Base-by-base conservation (phyloP, 2,797 vertebrate species). In the Buceros bicornis region DNA sequence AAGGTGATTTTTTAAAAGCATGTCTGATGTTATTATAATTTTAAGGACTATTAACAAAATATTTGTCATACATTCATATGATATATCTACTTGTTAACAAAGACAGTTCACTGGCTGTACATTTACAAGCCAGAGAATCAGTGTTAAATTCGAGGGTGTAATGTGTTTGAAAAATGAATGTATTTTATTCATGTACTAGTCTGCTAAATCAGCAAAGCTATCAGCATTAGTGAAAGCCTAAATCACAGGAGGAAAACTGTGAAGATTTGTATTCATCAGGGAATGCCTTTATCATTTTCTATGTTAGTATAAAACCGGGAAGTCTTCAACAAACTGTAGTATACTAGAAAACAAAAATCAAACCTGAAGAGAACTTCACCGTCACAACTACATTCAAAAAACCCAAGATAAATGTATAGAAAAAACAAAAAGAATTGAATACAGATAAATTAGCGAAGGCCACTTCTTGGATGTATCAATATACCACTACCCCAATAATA, bases 71-170 rank as follows among this genome's bases (percentile, higher is more conserved):
- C 21, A 43, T 87, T 93, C 58, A 77, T 48, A n/a, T 82, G 73
- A 71, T n/a, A 6, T 50, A 73, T 40, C 43, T 79, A 50, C 29
- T 70, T 87, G 62, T 67, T 95, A 90, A 80, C 31, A 28, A 82
- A 72, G 70, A 50, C 37, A 65, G 57, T 65, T 90, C 48, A 69
- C 50, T 74, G 54, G 7, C 26, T 93, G 22, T 51, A 86, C 58
- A 48, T 72, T 61, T 76, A 81, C 26, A 70, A 90, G 64, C 43
- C 65, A 81, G 64, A 82, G 26, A 89, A 77, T 70, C 37, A 65
- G 24, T 93, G 79, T 82, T 93, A 78, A 72, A 89, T 90, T 93
- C 78, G 92, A 88, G 76, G 26, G 31, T 78, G 25, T 45, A 47
- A 33, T 33, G 22, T 35, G 7, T 87, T 89, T 89, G 82, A 82